Evolutionary conservation across 2,797 vertebrate genomes (phyloP).

Genomic region (Pipistrellus pipistrellus): DNA sequence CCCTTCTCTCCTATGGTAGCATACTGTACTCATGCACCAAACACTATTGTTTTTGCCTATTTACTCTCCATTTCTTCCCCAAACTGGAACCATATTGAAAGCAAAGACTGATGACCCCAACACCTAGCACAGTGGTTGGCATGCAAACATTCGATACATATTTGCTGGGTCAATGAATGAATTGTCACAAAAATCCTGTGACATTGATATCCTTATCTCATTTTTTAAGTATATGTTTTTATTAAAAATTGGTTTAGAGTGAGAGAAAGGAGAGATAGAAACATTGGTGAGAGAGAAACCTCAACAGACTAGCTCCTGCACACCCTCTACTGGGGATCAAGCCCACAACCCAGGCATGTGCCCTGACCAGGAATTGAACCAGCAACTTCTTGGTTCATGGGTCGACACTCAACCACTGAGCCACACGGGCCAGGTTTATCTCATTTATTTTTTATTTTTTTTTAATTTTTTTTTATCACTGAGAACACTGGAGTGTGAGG

Average conservation of each 20-base stretch:
- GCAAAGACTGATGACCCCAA: not conserved
- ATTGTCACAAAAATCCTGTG: not conserved
- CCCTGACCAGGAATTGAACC: no score
- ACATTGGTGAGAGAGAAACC: no score
- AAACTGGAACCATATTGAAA: not conserved
- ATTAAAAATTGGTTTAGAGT: no score
- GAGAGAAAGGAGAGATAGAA: no score
- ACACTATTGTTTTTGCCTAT: not conserved
- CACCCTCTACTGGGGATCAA: no score
- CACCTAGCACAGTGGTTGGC: not conserved
- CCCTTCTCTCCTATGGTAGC: no score
- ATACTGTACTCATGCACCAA: not conserved
- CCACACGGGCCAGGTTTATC: no score
- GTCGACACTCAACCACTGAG: no score
- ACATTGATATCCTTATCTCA: not conserved
- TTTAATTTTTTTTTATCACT: not conserved
- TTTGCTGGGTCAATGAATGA: slow-evolving; percentile 6
- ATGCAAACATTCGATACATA: not conserved
- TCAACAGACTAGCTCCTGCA: no score
- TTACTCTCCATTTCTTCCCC: not conserved
- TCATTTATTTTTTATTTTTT: no score
- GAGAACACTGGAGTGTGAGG: not conserved
- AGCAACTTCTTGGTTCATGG: no score
- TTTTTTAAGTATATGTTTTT: not conserved
- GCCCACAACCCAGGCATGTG: no score